These are phyloP conservation scores for Pygmarrhopalites habei DNA, from an alignment of 1,140 invertebrate species.

Conservation along the genomic window DNA sequence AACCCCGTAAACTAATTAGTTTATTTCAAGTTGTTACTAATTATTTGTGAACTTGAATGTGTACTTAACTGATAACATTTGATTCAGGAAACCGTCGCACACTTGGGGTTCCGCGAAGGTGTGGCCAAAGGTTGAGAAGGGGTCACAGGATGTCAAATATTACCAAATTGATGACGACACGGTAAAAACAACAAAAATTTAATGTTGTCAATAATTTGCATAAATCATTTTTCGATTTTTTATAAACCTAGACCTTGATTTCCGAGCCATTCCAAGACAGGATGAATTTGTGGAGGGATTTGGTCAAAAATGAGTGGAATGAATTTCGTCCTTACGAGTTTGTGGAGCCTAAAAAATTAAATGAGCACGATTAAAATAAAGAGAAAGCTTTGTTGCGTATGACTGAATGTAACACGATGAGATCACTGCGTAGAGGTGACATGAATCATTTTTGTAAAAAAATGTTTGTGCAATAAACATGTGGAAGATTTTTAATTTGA, in stretches of 20 bases:
- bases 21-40: not conserved
- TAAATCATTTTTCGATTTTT: no score
- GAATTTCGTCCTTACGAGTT: not conserved
- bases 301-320: not conserved
- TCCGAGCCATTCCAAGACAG: not conserved
- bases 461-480: no score
- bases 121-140: not conserved
- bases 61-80: not conserved
- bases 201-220: no score
- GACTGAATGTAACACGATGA: no score
- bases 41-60: not conserved
- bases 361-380: not conserved
- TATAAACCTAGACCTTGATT: no score
- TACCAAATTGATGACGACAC: not conserved
- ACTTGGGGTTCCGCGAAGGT: not conserved
- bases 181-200: no score
- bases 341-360: not conserved
- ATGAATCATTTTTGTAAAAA: no score
- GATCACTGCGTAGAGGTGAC: no score
- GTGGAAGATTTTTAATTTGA: no score
- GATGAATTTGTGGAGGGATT: not conserved
- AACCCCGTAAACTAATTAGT: not conserved
- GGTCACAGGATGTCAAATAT: not conserved
- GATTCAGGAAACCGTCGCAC: not conserved
- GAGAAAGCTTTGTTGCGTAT: no score